phyloP scores from a whole-genome alignment of 2,113 vertebrate species.

The Tinamus guttatus region DNA sequence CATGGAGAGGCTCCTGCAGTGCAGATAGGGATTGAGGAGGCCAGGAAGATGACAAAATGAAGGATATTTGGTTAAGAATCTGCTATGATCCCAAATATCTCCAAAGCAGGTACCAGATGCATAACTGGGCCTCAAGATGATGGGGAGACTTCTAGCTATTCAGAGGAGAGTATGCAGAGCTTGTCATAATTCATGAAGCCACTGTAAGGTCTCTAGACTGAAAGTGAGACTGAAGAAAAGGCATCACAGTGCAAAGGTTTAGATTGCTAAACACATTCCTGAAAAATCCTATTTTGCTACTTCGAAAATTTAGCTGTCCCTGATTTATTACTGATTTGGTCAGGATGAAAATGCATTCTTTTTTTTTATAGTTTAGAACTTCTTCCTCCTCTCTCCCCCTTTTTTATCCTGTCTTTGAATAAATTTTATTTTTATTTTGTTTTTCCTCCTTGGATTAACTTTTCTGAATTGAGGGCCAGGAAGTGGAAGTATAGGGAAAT shows the following conservation, averaged over 20 bases:
- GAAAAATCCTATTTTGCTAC: background rate
- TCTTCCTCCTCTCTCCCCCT: background rate
- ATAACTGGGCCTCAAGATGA: background rate
- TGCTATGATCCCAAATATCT: background rate
- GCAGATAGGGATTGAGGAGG: background rate
- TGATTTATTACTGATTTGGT: background rate
- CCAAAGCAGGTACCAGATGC: background rate
- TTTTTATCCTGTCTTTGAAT: background rate
- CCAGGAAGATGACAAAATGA: background rate
- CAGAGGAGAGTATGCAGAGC: background rate
- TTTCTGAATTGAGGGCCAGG: background rate
- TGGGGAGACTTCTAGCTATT: background rate
- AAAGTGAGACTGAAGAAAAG: background rate
- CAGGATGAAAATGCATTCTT: background rate
- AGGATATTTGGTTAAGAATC: background rate
- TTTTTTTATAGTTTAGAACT: background rate
- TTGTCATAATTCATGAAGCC: background rate
- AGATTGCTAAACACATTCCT: background rate
- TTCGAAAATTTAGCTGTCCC: background rate
- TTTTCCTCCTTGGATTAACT: background rate
- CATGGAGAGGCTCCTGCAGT: background rate
- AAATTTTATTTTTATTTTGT: background rate
- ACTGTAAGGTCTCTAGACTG: background rate
- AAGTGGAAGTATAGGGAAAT: background rate
- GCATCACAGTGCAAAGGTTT: background rate